Conservation (phyloP, 1,140 invertebrate genomes). For the Calosoma granatense region DNA sequence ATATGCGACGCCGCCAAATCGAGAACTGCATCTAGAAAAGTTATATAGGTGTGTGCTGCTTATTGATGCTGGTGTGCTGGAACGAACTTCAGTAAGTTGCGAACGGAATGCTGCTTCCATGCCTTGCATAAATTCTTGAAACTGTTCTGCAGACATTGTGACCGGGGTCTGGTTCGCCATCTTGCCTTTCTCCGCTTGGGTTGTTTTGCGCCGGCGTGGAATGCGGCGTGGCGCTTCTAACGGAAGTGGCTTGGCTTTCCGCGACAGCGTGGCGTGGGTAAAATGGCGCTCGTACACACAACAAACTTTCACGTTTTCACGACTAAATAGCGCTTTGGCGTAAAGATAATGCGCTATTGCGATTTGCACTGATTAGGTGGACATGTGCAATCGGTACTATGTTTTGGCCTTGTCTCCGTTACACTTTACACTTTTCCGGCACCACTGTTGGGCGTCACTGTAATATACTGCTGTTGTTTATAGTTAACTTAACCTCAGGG, state of each 20-base stretch:
- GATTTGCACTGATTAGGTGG: background rate
- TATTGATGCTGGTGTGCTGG: background rate
- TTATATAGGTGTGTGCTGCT: background rate
- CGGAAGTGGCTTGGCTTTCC: too few species aligned
- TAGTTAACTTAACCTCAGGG: too few species aligned
- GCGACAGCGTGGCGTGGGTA: too few species aligned
- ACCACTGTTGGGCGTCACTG: too few species aligned
- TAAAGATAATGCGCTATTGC: slow-evolving; percentile 13
- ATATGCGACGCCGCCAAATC: slow-evolving; percentile 15
- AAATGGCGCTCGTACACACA: too few species aligned
- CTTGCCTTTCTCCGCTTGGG: background rate
- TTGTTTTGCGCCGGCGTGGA: background rate
- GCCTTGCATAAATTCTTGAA: background rate
- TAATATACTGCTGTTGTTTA: too few species aligned
- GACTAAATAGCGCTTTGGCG: slow-evolving; percentile 12
- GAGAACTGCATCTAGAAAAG: slow-evolving; percentile 14
- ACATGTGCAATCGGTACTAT: slow-evolving; percentile 10
- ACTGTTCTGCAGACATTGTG: background rate
- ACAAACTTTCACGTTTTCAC: slow-evolving; percentile 11
- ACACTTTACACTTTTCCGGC: too few species aligned
- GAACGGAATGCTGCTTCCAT: background rate
- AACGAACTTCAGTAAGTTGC: background rate
- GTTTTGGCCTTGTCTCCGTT: too few species aligned
- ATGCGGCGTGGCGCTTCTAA: too few species aligned
- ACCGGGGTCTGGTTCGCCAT: background rate